Base-by-base conservation (phyloP, 2,113 vertebrate genomes). In the Cranoglanis bouderius region DNA sequence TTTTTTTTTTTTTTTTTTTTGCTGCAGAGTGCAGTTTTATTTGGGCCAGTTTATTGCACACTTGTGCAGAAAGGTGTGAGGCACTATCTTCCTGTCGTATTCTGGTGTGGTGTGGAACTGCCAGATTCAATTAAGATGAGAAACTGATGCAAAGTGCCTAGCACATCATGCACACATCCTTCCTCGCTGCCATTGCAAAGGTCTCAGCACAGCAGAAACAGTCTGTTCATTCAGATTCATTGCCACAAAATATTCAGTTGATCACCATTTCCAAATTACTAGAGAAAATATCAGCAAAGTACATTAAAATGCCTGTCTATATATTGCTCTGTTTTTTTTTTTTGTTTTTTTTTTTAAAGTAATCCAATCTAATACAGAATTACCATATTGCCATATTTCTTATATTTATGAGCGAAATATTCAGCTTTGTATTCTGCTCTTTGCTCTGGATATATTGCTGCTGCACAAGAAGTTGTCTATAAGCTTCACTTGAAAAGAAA, bases 71-170 rank as follows among this genome's bases (percentile, higher is more conserved):
- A 89, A 91, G 86, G 86, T 88, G 78, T 35, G 61, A 86, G 77
- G 43, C 55, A 53, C 55, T 77, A 49, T 86, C 67, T 55, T 90
- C 53, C 67, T 53, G 38, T 86, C 19, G 19, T 82, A 85, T 65
- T 75, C 51, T 78, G 43, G 67, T 74, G 75, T 88, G 86, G 89
- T 86, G 89, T 67, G 90, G 90, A 89, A 87, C 63, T 87, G 85
- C 90, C 85, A 35, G 81, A 77, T 85, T 91, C 85, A 85, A 85
- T 91, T 89, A 91, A 87, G 85, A 87, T 80, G 88, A 78, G 46
- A 88, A 78, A 38, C 4, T 49, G 55, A 46, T 46, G 80, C 81
- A 74, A 55, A 88, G 78, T 82, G 35, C 35, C 21, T 55, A 40
- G 61, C 78, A 55, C 26, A 82, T 82, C 78, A 51, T 88, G 78